Evolutionary conservation across 1,140 invertebrate species (phyloP).

Genomic region (Parapsyche elsis): DNA sequence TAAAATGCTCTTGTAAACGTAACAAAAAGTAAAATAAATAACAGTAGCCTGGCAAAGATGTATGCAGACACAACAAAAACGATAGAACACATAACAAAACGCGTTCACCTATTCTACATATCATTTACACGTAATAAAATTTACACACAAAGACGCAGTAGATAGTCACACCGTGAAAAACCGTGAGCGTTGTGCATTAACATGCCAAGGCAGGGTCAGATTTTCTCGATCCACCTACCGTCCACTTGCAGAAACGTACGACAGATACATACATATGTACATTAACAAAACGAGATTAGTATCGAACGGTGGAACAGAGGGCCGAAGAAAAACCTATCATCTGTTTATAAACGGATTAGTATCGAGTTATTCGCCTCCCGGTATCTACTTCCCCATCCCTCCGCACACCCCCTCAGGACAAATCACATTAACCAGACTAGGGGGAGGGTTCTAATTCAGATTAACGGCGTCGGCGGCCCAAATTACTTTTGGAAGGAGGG

Average conservation of each 20-base stretch:
- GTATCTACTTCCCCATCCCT: slow-evolving; percentile 36
- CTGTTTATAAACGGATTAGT: slow-evolving; percentile 55
- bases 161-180: not conserved
- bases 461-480: slow-evolving; percentile 52
- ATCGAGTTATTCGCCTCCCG: slow-evolving; percentile 50
- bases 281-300: slow-evolving; percentile 40
- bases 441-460: slow-evolving; percentile 54
- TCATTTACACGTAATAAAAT: slow-evolving; percentile 21
- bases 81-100: slow-evolving; percentile 2
- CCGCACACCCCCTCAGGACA: slow-evolving; percentile 25
- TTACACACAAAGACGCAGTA: not conserved
- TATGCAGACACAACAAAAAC: slow-evolving; percentile 8
- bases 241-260: not conserved
- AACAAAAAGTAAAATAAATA: not conserved
- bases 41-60: slow-evolving; percentile 2
- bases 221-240: not conserved
- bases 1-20: not conserved
- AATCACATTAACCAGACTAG: slow-evolving; percentile 50
- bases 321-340: slow-evolving; percentile 52
- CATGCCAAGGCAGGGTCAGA: not conserved
- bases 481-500: slow-evolving; percentile 42
- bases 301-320: slow-evolving; percentile 47
- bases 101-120: slow-evolving; percentile 1
- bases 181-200: too few relatives aligned
- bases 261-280: not conserved